phyloP scores from a whole-genome alignment of 2,888 invertebrate genomes.

The Ochropleura plecta region DNA sequence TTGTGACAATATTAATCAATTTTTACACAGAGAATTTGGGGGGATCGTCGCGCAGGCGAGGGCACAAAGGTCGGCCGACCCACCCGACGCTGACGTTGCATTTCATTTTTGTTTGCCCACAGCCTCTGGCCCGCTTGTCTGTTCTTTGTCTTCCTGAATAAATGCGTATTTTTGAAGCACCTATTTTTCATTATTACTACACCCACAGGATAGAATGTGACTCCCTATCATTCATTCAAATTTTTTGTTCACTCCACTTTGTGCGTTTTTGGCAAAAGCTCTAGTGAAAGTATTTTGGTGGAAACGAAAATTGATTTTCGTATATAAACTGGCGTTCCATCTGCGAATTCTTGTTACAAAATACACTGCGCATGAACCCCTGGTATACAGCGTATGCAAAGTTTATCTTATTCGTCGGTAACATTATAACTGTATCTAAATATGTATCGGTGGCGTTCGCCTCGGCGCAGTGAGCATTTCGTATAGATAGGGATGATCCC shows the following conservation, averaged over 20 bases:
- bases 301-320: conserved; percentile 66
- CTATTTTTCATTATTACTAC: conserved; percentile 82
- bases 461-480: conserved; percentile 80
- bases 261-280: conserved; percentile 52
- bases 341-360: conserved; percentile 43
- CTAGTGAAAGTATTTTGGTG: conserved; percentile 58
- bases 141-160: conserved; percentile 85
- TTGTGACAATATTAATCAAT: conserved; percentile 87
- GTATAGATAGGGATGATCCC: conserved; percentile 85
- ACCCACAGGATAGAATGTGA: conserved; percentile 74
- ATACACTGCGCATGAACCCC: conserved; percentile 36
- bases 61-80: conserved; percentile 82
- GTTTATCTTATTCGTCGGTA: conserved; percentile 70
- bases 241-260: conserved; percentile 64
- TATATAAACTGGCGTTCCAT: conserved; percentile 46
- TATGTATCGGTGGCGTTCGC: conserved; percentile 72
- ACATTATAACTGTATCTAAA: conserved; percentile 70
- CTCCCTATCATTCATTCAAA: conserved; percentile 68
- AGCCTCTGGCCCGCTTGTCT: conserved; percentile 79
- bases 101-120: conserved; percentile 86
- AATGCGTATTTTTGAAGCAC: conserved; percentile 84
- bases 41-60: conserved; percentile 76
- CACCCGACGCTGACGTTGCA: conserved; percentile 84
- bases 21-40: conserved; percentile 84
- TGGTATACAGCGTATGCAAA: conserved; percentile 54